Conservation (phyloP, 2,888 invertebrate species). For the Diadegma fenestrale region DNA sequence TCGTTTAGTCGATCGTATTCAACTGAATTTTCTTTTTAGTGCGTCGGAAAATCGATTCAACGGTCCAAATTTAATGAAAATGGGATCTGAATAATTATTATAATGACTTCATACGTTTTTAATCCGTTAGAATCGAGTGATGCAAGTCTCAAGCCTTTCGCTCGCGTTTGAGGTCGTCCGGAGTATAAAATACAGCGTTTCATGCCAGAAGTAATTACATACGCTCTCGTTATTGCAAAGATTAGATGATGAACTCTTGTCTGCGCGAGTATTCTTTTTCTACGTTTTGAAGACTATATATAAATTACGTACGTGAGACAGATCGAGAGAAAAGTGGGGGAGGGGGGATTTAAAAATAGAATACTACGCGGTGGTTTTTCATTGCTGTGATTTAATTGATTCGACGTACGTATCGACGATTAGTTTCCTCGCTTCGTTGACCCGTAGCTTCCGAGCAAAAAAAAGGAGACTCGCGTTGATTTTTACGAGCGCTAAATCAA, state of each 20-base stretch:
- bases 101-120: background rate
- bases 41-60: background rate
- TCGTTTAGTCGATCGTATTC: no score
- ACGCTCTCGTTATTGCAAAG: conserved; percentile 52
- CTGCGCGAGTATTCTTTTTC: background rate
- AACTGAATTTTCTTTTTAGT: no score
- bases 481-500: background rate
- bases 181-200: conserved; percentile 37
- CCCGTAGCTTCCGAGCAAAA: background rate
- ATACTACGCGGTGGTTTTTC: conserved; percentile 37
- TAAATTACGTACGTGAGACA: background rate
- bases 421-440: background rate
- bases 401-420: background rate
- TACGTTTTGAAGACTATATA: background rate
- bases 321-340: background rate
- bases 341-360: conserved; percentile 30
- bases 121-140: background rate
- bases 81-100: background rate
- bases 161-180: conserved; percentile 52
- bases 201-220: conserved; percentile 62
- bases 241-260: conserved; percentile 44
- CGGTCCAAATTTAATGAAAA: background rate
- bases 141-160: conserved; percentile 44
- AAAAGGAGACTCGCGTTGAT: conserved; percentile 4
- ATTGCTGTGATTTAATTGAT: conserved; percentile 16